These are phyloP conservation scores for Chaetops frenatus DNA, from an alignment of 2,113 vertebrate species.

Conservation along the genomic window DNA sequence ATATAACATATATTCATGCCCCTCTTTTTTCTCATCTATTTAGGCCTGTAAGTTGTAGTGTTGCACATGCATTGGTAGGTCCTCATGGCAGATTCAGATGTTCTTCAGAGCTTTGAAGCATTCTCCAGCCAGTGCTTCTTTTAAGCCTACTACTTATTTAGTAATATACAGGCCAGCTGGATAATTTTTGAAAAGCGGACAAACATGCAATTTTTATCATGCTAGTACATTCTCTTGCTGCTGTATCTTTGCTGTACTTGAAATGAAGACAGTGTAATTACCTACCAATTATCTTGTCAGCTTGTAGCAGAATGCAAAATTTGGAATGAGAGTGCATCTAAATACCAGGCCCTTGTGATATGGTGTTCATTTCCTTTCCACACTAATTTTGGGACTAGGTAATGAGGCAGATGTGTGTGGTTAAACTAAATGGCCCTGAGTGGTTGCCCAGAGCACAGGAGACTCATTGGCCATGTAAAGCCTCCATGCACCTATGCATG, in stretches of 20 bases:
- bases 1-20: no score
- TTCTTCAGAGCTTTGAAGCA: background rate
- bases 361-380: background rate
- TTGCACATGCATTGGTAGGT: background rate
- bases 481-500: accelerated
- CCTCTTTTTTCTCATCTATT: background rate
- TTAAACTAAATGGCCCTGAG: background rate
- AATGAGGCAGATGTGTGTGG: background rate
- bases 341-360: background rate
- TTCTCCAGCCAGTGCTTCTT: background rate
- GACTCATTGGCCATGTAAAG: accelerated
- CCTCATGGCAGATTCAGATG: background rate
- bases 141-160: background rate
- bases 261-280: slow-evolving; percentile 59
- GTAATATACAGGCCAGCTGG: background rate
- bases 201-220: slow-evolving; percentile 11
- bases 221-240: slow-evolving; percentile 22
- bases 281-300: slow-evolving; percentile 63
- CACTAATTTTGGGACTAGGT: background rate
- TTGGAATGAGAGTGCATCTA: background rate
- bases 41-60: background rate
- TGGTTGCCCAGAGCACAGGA: background rate
- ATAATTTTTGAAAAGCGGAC: background rate
- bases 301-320: background rate
- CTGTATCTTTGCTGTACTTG: slow-evolving; percentile 12